Base-by-base conservation (phyloP, 1,140 invertebrate species). In the Camponotus pennsylvanicus region DNA sequence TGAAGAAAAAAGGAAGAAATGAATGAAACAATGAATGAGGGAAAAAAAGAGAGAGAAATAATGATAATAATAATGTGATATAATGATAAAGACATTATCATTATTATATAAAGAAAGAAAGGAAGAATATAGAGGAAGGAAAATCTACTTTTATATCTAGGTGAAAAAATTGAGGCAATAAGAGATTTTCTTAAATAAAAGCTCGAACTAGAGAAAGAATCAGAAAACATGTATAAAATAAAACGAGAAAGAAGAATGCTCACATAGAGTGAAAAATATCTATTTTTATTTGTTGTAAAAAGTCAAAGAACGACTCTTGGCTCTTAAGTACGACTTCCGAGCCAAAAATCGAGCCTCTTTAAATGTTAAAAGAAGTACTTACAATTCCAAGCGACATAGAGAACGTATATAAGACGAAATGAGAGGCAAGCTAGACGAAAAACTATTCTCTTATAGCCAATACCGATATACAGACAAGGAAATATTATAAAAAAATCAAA, bases 281-380 rank as follows among this genome's bases (percentile, higher is more conserved):
- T 15, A 52, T 9, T 3, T 8, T 55, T 52, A 52, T 57, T 55
- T 73, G 2, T 2, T 11, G 37, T 34, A 15, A 15, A 52, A 71
- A 71, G 27, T 71, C 32, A 57, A 73, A 75, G 34, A 34, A 57
- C 11, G 21, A 2, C 13, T 52, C 15, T 52, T 52, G n/a, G 0
- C 3, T 9, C 3, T 57, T 57, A 27, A 57, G 55, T 3, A 57
- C 8, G 21, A 70, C 9, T 21, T 75, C 15, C n/a, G 3, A 15
- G 55, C 15, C 15, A 64, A 64, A n/a, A 4, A 64, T 42, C 37
- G 8, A 32, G 13, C 2, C 40, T 45, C 15, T 0, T 15, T 42
- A 37, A 37, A 76, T 27, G 11, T 57, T 59, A 76, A 40, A 75
- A 21, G 21, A 61, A 42, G 15, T 37, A 76, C 8, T 75, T 6